Percentiles rank a stretch among this genome's conserved stretches.
Conservation (phyloP, 1,140 invertebrate species). For the Achatina immaculata region DNA sequence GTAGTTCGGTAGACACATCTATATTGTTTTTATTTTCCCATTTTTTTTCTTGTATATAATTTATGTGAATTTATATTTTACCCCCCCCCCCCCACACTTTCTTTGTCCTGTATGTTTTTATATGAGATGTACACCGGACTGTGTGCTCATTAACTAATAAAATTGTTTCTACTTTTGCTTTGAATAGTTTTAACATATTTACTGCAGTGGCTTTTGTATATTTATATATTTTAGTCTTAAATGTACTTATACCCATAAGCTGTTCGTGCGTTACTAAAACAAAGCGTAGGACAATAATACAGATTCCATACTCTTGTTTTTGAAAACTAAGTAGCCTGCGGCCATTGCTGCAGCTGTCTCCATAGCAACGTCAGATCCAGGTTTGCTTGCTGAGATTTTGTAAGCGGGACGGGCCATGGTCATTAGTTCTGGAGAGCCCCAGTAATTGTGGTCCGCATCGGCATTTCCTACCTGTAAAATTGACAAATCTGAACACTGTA, state of each 20-base stretch:
- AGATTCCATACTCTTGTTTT: conserved; percentile 54
- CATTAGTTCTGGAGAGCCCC: conserved; percentile 72
- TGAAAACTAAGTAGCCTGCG: conserved; percentile 74
- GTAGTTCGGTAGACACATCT: not conserved
- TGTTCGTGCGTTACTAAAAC: not conserved
- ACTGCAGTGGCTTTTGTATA: no score
- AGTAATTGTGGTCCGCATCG: conserved; percentile 47
- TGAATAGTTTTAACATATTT: no score
- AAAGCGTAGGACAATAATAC: not conserved
- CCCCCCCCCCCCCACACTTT: no score
- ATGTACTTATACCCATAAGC: not conserved
- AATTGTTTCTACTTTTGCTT: no score
- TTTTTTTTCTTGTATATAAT: not conserved
- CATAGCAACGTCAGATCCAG: conserved; percentile 77
- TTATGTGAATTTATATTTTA: not conserved
- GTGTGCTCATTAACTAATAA: no score
- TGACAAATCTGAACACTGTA: not conserved
- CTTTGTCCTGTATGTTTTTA: no score
- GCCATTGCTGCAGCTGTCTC: conserved; percentile 77
- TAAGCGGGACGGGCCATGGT: conserved; percentile 75
- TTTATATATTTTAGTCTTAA: not conserved
- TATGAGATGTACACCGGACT: no score
- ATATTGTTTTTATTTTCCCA: not conserved
- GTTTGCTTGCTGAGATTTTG: conserved; percentile 74
- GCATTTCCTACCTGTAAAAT: conserved; percentile 61